Evolutionary conservation across 2,797 vertebrate species (phyloP).

Genomic region (Picus viridis): DNA sequence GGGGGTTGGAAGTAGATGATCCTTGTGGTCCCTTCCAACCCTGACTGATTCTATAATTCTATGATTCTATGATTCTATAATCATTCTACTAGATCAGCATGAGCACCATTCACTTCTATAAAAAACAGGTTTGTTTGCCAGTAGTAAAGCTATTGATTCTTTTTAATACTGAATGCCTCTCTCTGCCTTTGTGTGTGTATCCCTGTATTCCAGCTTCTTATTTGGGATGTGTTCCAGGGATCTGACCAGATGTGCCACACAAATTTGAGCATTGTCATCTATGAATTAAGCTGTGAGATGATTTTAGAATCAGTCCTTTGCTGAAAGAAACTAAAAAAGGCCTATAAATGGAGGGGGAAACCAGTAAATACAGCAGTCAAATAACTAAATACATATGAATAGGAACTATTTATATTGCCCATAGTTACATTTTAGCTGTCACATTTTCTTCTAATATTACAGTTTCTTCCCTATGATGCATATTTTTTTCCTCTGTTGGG

Average conservation of each 20-base stretch:
- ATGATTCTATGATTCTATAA: too few species aligned
- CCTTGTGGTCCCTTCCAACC: too few species aligned
- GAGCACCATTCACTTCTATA: background rate
- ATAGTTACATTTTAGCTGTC: background rate
- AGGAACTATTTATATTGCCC: background rate
- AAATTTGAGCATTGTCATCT: background rate
- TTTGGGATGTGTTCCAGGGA: background rate
- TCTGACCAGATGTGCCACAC: background rate
- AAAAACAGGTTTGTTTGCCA: background rate
- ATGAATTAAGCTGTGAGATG: background rate
- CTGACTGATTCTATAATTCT: too few species aligned
- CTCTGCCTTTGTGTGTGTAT: background rate
- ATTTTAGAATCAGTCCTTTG: background rate
- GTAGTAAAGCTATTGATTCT: background rate
- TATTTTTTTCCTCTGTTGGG: background rate
- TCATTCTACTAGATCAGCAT: background rate
- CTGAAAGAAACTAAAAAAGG: background rate
- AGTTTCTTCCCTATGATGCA: background rate
- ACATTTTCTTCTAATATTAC: background rate
- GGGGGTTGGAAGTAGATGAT: too few species aligned
- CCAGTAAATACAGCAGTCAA: rapidly evolving
- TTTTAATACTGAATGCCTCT: background rate
- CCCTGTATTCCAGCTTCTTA: background rate
- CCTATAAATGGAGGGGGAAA: background rate
- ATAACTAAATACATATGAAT: rapidly evolving